Conservation (phyloP, 2,113 vertebrate species). For the Etheostoma spectabile region DNA sequence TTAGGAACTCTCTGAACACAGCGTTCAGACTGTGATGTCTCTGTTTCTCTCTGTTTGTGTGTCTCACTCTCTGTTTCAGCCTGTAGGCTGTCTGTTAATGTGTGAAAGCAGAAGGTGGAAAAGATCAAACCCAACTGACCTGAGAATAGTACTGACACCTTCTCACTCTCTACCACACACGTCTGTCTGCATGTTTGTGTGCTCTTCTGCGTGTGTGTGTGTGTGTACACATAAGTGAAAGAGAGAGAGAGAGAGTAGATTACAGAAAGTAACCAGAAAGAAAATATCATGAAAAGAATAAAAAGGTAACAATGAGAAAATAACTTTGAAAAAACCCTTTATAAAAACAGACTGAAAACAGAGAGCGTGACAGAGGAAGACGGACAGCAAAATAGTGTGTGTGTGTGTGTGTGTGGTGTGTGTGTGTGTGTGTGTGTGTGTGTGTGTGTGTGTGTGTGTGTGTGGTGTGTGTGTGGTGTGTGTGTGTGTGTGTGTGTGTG, state of each 20-base stretch:
- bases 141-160: conserved; percentile 80
- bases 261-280: conserved; percentile 8
- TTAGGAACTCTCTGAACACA: conserved; percentile 51
- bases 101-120: conserved; percentile 82
- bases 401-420: background rate
- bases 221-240: too few species aligned
- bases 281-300: conserved; percentile 1
- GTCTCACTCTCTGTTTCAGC: conserved; percentile 63
- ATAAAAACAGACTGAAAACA: conserved; percentile 16
- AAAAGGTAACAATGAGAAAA: background rate
- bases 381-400: conserved; percentile 55
- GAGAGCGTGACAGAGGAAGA: conserved; percentile 36
- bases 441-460: too few species aligned
- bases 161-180: conserved; percentile 65
- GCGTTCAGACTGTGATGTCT: conserved; percentile 40
- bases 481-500: too few species aligned
- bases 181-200: conserved; percentile 5
- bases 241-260: background rate
- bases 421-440: too few species aligned
- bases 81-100: conserved; percentile 72
- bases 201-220: conserved; percentile 7
- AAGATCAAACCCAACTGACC: conserved; percentile 79
- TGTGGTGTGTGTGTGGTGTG: too few species aligned
- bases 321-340: conserved; percentile 38
- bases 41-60: conserved; percentile 25